phyloP scores from a whole-genome alignment of 2,888 invertebrate genomes.

The Pyralis farinalis region DNA sequence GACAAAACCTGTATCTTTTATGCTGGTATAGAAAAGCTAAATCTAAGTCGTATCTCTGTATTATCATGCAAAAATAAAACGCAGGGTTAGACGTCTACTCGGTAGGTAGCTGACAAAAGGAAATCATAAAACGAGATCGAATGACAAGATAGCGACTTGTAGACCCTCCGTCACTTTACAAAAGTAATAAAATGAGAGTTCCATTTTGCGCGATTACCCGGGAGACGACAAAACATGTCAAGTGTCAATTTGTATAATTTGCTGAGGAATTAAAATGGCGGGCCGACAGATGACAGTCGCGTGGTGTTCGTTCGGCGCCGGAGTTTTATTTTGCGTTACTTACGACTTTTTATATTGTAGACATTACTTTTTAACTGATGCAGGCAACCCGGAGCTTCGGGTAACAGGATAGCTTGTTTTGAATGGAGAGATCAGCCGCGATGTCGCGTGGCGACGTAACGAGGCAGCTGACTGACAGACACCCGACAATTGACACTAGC shows the following conservation, averaged over 20 bases:
- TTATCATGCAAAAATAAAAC: constrained; percentile 10
- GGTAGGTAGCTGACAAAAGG: constrained; percentile 8
- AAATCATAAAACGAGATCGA: constrained; percentile 24
- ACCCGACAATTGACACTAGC: constrained; percentile 57
- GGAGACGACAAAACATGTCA: constrained; percentile 75
- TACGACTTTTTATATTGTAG: constrained; percentile 24
- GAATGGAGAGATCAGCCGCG: constrained; percentile 50
- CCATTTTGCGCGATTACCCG: constrained; percentile 66
- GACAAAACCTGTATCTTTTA: too few species aligned
- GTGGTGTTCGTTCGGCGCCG: constrained; percentile 30
- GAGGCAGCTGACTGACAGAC: constrained; percentile 64
- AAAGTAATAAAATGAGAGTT: constrained; percentile 59
- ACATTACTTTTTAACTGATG: constrained; percentile 28
- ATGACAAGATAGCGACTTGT: constrained; percentile 30
- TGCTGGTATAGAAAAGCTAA: background rate
- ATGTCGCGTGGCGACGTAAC: constrained; percentile 63
- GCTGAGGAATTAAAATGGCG: constrained; percentile 66
- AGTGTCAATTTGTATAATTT: constrained; percentile 74
- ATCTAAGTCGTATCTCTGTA: background rate
- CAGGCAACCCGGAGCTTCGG: constrained; percentile 27
- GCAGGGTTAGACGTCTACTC: background rate
- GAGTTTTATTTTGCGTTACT: constrained; percentile 23
- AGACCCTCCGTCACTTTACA: constrained; percentile 37
- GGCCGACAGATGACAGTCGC: constrained; percentile 66
- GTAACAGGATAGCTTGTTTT: constrained; percentile 58